Base-by-base conservation (phyloP, 2,888 invertebrate genomes). In the Agrypnus murinus region DNA sequence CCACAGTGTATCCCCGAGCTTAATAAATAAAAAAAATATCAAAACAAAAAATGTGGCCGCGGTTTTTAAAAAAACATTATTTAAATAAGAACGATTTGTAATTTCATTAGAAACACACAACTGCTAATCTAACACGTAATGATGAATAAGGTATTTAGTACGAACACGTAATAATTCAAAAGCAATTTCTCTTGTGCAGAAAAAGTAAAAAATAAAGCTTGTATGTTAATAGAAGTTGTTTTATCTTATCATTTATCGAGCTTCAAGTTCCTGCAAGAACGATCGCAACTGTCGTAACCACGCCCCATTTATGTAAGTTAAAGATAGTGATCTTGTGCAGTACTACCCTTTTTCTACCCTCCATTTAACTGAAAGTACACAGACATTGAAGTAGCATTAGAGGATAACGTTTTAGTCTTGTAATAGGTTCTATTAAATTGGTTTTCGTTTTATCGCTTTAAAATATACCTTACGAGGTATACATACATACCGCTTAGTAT, bases 291-390 rank as follows among this genome's bases (percentile, higher is more conserved):
- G 59, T 53, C 63, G 65, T 55, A 71, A 67, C 69, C 72, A 74
- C 74, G 72, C 74, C 74, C 67, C 60, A 62, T 72, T 66, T 74
- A 72, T 72, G 74, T 72, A 74, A 72, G 55, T 65, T 36, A 31
- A 57, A 31, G 72, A 72, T 74, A 74, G n/a, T 12, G 57, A 74
- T 74, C 74, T 62, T 60, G 53, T 66, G 43, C 67, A 36, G 45
- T 66, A 59, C 17, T 57, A 57, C 62, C 50, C 62, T 32, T 55
- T 60, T 46, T 45, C 50, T 32, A 55, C 8, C 34, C 38, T 38
- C 45, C 46, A 38, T 14, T 55, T 55, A 19, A n/a, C 17, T 9
- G 9, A 34, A 36, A 36, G 55, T 36, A 34, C n/a, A 19, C 36
- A 10, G 40, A 12, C 40, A 10, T 40, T n/a, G 40, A 12, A 40